phyloP scores from a whole-genome alignment of 1,140 invertebrate genomes.

The Calliopsis andreniformis region DNA sequence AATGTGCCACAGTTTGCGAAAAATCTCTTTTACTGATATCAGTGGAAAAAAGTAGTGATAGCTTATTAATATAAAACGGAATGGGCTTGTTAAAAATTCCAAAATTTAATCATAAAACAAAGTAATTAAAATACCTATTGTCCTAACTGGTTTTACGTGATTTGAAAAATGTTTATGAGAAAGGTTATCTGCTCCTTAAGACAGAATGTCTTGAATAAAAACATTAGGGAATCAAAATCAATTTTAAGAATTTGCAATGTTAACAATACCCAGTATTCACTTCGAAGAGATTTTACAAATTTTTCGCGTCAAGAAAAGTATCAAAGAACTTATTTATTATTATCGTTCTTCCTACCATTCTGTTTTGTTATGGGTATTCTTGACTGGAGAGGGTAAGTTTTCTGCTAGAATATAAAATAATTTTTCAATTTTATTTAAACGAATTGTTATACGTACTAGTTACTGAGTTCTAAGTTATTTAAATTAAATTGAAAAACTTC shows the following conservation, averaged over 20 bases:
- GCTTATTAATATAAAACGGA: too few species aligned
- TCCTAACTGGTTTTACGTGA: too few species aligned
- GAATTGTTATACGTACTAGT: neutral
- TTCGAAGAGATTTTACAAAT: neutral
- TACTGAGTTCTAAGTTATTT: neutral
- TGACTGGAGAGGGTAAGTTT: conserved; percentile 19
- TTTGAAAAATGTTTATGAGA: conserved; percentile 2
- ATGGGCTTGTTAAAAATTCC: too few species aligned
- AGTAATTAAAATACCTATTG: too few species aligned
- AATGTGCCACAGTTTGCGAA: too few species aligned
- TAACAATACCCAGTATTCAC: neutral
- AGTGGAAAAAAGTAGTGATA: too few species aligned
- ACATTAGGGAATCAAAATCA: neutral
- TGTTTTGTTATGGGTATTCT: conserved; percentile 1
- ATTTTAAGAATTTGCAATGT: neutral
- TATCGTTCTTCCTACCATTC: neutral
- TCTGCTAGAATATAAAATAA: neutral
- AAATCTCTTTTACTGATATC: too few species aligned
- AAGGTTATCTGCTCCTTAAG: conserved; percentile 1
- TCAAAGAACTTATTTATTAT: neutral
- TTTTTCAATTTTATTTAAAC: neutral
- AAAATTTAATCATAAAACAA: too few species aligned
- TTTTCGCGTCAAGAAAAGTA: neutral
- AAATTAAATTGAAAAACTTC: neutral
- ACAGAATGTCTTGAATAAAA: neutral